Conservation (phyloP, 2,797 vertebrate species). For the Poecilia picta region DNA sequence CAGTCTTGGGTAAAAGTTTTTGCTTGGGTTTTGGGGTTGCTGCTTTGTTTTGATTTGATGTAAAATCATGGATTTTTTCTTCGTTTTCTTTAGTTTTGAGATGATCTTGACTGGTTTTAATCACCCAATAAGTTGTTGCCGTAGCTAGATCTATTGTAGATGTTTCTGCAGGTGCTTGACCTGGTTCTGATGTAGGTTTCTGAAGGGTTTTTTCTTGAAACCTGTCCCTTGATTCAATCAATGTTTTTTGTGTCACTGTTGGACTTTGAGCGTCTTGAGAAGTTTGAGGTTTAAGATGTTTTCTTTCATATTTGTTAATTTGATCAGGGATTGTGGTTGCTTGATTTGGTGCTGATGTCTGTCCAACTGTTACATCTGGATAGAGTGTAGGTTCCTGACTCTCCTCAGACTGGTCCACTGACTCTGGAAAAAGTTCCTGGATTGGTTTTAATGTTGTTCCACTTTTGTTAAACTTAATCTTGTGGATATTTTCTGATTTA, state of each 20-base stretch:
- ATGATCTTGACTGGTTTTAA: background rate
- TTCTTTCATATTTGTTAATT: slow-evolving; percentile 7
- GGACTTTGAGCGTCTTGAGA: background rate
- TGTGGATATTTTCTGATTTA: slow-evolving; percentile 4
- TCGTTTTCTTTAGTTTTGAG: slow-evolving; percentile 4
- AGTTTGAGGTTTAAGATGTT: background rate
- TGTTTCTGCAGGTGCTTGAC: slow-evolving; percentile 9
- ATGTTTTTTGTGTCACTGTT: background rate
- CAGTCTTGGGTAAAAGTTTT: background rate
- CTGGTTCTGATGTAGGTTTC: slow-evolving; percentile 1
- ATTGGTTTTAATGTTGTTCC: slow-evolving; percentile 8
- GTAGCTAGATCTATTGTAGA: background rate
- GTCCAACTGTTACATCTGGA: slow-evolving; percentile 9
- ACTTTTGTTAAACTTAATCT: background rate
- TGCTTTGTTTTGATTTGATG: background rate
- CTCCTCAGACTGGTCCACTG: background rate
- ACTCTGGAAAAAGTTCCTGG: background rate
- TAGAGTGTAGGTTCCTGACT: background rate
- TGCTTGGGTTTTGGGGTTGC: background rate
- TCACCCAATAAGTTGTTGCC: slow-evolving; percentile 12
- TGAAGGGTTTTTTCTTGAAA: background rate
- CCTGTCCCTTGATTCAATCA: background rate
- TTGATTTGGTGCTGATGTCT: background rate
- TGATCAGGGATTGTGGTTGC: slow-evolving; percentile 12
- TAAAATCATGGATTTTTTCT: slow-evolving; percentile 11